phyloP scores from a whole-genome alignment of 2,797 vertebrate genomes.

The Spheniscus humboldti region DNA sequence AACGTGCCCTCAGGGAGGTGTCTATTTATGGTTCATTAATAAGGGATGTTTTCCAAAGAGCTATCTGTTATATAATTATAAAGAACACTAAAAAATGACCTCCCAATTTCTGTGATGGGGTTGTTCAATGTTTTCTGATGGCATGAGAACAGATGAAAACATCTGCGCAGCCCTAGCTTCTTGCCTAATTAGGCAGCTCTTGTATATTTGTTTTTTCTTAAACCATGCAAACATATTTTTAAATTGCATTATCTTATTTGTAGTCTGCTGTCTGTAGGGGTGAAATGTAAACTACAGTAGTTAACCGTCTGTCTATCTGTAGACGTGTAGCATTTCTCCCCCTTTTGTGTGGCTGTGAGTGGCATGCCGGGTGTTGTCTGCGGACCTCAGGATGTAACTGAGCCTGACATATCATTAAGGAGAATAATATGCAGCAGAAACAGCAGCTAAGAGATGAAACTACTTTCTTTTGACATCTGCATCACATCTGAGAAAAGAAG shows the following conservation, averaged over 20 bases:
- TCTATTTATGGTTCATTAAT: slow-evolving; percentile 63
- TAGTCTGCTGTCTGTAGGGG: background rate
- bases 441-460: background rate
- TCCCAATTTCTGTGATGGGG: background rate
- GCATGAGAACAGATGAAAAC: slow-evolving; percentile 1
- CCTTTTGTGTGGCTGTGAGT: background rate
- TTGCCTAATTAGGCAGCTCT: background rate
- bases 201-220: slow-evolving; percentile 50
- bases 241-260: background rate
- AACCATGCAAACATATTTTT: background rate
- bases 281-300: background rate
- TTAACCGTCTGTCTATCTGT: background rate
- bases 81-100: slow-evolving; percentile 22
- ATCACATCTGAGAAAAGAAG: background rate
- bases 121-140: background rate
- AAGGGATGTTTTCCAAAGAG: slow-evolving; percentile 53
- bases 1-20: background rate
- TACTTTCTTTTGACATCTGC: background rate
- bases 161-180: background rate
- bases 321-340: background rate
- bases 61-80: slow-evolving; percentile 51
- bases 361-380: background rate
- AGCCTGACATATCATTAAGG: background rate
- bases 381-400: background rate
- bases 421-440: background rate